phyloP scores from a whole-genome alignment of 2,113 vertebrate genomes.

The Mystacornis crossleyi region DNA sequence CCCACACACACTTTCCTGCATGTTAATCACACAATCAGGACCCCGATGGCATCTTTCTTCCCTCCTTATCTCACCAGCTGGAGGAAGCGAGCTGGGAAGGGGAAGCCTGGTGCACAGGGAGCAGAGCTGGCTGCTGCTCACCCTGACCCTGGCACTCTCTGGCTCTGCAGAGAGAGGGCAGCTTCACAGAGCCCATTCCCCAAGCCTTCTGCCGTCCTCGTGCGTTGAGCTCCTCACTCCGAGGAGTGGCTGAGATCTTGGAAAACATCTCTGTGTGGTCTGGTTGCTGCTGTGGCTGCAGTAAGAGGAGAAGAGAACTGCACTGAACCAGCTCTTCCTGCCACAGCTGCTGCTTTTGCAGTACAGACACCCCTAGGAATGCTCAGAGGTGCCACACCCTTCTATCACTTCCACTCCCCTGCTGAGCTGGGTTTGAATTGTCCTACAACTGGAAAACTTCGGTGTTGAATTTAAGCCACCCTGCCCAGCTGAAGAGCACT shows the following conservation, averaged over 20 bases:
- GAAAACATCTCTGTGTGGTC: background rate
- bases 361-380: background rate
- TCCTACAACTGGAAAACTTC: background rate
- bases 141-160: background rate
- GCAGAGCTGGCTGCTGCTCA: background rate
- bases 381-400: background rate
- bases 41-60: background rate
- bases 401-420: background rate
- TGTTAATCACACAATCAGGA: background rate
- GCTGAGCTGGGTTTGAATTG: background rate
- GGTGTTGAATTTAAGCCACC: background rate
- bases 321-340: background rate
- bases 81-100: background rate
- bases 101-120: background rate
- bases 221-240: rapidly evolving
- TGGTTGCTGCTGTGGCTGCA: background rate
- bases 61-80: background rate
- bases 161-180: background rate
- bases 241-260: background rate
- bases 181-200: background rate
- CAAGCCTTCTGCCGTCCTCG: background rate
- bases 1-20: background rate
- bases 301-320: background rate
- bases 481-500: background rate
- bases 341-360: background rate